A percentile compares a stretch with the other conserved stretches of the same genome.
phyloP scores from a whole-genome alignment of 2,888 invertebrate species.

The Willowsia nigromaculata region DNA sequence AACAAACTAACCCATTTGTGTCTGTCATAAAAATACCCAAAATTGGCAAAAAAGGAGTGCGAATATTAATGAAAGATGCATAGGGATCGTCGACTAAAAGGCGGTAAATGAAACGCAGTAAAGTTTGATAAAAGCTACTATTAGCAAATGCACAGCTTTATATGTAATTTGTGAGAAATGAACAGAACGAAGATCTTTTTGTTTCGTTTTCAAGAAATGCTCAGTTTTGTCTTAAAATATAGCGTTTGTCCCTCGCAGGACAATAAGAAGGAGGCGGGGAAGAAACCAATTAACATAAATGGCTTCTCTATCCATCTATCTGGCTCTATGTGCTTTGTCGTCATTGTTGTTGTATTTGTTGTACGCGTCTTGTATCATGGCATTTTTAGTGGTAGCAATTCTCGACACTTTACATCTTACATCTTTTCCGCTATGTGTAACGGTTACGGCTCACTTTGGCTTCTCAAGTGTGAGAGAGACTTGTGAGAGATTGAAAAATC shows the following conservation, averaged over 20 bases:
- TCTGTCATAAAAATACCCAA: neutral
- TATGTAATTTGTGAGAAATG: neutral
- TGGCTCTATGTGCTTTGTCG: neutral
- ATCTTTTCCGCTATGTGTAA: neutral
- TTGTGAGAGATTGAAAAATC: constrained; percentile 43
- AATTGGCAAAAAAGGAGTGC: neutral
- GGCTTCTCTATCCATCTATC: neutral
- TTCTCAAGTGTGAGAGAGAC: neutral
- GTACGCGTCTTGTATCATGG: neutral
- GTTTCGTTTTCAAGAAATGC: neutral
- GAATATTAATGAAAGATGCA: neutral
- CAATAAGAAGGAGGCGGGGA: neutral
- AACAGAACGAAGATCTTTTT: neutral
- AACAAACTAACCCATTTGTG: neutral
- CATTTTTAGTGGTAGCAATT: neutral
- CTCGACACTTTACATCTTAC: neutral
- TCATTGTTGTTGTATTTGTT: neutral
- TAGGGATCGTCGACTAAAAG: neutral
- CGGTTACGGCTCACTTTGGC: neutral
- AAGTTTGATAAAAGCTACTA: neutral
- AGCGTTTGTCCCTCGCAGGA: neutral
- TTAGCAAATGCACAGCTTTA: too few species aligned
- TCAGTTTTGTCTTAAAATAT: neutral
- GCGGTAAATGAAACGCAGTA: neutral
- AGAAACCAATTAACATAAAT: constrained; percentile 48